Conservation (phyloP, 2,888 invertebrate species). For the Drosophila mimetica region DNA sequence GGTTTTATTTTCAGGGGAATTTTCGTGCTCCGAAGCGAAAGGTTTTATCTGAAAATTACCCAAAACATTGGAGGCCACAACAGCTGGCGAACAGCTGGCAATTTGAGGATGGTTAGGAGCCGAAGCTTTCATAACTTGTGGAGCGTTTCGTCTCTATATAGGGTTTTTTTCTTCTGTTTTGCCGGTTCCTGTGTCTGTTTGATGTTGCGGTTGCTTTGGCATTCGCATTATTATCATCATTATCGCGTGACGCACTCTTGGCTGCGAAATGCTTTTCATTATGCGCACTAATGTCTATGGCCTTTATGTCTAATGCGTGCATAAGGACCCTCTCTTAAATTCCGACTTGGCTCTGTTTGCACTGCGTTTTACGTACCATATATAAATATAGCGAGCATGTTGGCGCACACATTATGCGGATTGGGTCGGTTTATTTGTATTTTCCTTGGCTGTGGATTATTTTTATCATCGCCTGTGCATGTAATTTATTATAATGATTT, state of each 20-base stretch:
- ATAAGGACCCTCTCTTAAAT: conserved; percentile 48
- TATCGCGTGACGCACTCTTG: conserved; percentile 43
- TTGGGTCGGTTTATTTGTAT: conserved; percentile 52
- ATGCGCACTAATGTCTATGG: conserved; percentile 66
- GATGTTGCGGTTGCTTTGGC: conserved; percentile 35
- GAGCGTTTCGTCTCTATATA: conserved; percentile 19
- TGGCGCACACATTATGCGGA: conserved; percentile 53
- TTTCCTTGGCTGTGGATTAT: conserved; percentile 43
- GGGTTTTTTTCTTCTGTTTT: conserved; percentile 16
- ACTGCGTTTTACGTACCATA: conserved; percentile 7
- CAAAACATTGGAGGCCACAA: conserved; percentile 63
- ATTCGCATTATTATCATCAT: conserved; percentile 23
- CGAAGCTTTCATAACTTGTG: conserved; percentile 60
- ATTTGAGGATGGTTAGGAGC: conserved; percentile 32
- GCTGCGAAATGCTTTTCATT: conserved; percentile 59
- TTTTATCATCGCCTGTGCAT: conserved; percentile 56
- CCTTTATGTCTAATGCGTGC: conserved; percentile 64
- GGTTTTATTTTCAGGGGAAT: conserved; percentile 52
- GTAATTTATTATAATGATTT: conserved; percentile 69
- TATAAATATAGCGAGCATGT: conserved; percentile 20
- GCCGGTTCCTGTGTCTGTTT: conserved; percentile 29
- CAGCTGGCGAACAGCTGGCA: conserved; percentile 71
- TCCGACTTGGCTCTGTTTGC: conserved; percentile 33
- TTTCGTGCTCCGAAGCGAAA: conserved; percentile 10
- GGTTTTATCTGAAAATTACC: conserved; percentile 54